Evolutionary conservation across 2,113 vertebrate species (phyloP).

Genomic region (Xenopus tropicalis): DNA sequence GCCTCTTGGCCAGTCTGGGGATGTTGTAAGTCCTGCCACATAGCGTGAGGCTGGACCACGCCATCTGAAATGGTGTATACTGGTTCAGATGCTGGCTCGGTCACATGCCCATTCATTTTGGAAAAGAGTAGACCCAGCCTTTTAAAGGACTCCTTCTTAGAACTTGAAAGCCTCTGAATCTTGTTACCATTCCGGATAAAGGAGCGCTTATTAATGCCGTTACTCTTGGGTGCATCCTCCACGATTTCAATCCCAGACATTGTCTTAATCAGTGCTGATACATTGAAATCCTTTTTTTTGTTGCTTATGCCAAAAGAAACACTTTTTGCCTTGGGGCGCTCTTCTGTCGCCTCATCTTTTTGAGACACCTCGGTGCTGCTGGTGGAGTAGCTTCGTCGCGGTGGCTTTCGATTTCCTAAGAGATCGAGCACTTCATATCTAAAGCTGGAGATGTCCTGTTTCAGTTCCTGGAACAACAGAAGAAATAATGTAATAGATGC

Average conservation of each 20-base stretch:
- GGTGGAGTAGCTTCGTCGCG: slow-evolving; percentile 82
- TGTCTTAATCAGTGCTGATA: slow-evolving; percentile 81
- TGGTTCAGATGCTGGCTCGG: slow-evolving; percentile 69
- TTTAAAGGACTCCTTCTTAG: slow-evolving; percentile 85
- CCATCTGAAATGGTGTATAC: slow-evolving; percentile 92
- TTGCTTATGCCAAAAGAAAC: slow-evolving; percentile 69
- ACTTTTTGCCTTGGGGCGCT: slow-evolving; percentile 68
- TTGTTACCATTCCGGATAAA: slow-evolving; percentile 72
- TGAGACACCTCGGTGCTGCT: slow-evolving; percentile 81
- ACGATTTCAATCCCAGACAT: slow-evolving; percentile 72
- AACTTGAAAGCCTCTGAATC: slow-evolving; percentile 71
- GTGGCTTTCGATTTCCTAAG: slow-evolving; percentile 87
- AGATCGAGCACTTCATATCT: slow-evolving; percentile 94
- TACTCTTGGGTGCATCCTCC: slow-evolving; percentile 84
- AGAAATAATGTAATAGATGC: too few species aligned
- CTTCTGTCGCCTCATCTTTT: slow-evolving; percentile 60
- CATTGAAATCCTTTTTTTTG: slow-evolving; percentile 70
- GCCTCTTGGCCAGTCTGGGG: slow-evolving; percentile 70
- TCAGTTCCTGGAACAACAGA: slow-evolving; percentile 77
- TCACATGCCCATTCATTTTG: slow-evolving; percentile 79
- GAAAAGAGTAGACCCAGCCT: slow-evolving; percentile 88
- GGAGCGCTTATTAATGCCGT: slow-evolving; percentile 77
- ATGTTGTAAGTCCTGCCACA: slow-evolving; percentile 82
- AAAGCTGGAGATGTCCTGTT: slow-evolving; percentile 98
- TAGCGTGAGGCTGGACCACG: slow-evolving; percentile 78